phyloP scores from a whole-genome alignment of 2,113 vertebrate species.

The Chauna torquata region DNA sequence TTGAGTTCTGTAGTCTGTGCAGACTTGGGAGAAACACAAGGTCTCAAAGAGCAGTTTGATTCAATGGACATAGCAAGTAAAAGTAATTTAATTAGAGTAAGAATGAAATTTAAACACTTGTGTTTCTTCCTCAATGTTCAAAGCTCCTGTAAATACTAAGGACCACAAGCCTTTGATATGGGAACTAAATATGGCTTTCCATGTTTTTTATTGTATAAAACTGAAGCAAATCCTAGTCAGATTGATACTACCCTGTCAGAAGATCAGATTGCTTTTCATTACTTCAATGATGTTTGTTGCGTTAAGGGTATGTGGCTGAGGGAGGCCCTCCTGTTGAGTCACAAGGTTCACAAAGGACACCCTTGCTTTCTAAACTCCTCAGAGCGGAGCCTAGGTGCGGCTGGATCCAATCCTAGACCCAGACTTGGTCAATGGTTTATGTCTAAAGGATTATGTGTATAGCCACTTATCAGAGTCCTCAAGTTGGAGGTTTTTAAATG shows the following conservation, averaged over 20 bases:
- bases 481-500: too few species aligned
- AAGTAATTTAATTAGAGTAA: not conserved
- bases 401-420: too few species aligned
- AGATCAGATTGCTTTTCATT: not conserved
- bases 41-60: not conserved
- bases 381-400: too few species aligned
- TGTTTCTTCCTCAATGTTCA: not conserved
- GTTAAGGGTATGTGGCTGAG: too few species aligned
- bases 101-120: not conserved
- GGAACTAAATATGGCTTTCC: not conserved
- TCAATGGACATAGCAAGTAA: not conserved
- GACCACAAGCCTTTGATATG: not conserved
- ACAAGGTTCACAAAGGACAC: too few species aligned
- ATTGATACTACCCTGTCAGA: not conserved
- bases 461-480: too few species aligned
- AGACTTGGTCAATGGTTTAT: too few species aligned
- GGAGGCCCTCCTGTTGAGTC: too few species aligned
- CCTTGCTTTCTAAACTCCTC: too few species aligned
- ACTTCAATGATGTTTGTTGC: not conserved
- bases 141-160: not conserved
- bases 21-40: not conserved
- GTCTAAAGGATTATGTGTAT: too few species aligned
- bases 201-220: not conserved
- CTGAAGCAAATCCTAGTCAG: not conserved
- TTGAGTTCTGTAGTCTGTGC: not conserved